phyloP scores from a whole-genome alignment of 2,797 vertebrate species.

The Dallia pectoralis region DNA sequence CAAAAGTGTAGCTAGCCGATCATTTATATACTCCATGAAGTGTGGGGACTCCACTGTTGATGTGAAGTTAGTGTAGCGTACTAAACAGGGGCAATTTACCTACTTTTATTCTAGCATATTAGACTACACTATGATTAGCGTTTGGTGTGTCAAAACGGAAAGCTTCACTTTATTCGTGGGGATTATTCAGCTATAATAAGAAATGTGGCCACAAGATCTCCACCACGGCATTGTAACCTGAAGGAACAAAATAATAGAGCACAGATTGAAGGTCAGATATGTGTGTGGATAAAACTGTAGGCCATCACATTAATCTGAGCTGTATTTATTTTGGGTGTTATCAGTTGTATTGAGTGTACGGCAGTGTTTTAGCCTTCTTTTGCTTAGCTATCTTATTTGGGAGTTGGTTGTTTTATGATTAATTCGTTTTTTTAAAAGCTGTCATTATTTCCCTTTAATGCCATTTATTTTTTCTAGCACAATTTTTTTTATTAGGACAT shows the following conservation, averaged over 20 bases:
- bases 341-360: not conserved
- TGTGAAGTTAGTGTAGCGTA: not conserved
- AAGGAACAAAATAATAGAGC: not conserved
- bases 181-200: not conserved
- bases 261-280: not conserved
- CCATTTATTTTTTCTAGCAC: not conserved
- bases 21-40: constrained; percentile 5
- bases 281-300: not conserved
- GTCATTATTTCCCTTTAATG: not conserved
- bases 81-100: not conserved
- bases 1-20: not conserved
- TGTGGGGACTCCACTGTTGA: not conserved
- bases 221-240: not conserved
- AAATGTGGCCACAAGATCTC: not conserved
- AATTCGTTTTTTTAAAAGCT: not conserved
- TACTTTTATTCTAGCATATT: not conserved
- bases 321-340: not conserved
- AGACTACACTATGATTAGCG: not conserved
- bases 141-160: not conserved
- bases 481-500: not conserved
- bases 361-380: not conserved
- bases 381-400: not conserved
- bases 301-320: not conserved
- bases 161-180: not conserved
- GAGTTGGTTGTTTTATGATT: not conserved